Percentiles rank a stretch among this genome's conserved stretches.
These are phyloP conservation scores for Sylvia borin DNA, from an alignment of 2,797 vertebrate genomes.

Conservation along the genomic window DNA sequence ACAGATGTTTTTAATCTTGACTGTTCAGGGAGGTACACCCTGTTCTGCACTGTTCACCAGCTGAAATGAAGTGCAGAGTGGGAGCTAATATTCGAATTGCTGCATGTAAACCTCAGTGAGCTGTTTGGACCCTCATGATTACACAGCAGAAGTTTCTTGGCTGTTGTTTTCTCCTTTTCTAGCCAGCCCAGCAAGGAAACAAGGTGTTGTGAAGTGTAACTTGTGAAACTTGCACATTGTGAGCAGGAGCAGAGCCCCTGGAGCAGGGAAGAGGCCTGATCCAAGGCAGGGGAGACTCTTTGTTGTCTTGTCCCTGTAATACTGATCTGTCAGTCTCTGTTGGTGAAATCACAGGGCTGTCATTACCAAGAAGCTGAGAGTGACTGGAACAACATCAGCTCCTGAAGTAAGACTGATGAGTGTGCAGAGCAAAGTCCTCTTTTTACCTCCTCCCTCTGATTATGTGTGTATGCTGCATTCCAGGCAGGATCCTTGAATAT, in stretches of 20 bases:
- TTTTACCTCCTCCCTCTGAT: not conserved
- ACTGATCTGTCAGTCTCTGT: not conserved
- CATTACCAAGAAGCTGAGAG: not conserved
- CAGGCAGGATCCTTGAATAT: not conserved
- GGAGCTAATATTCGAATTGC: not conserved
- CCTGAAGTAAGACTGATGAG: not conserved
- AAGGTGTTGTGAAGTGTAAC: not conserved
- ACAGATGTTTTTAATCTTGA: not conserved
- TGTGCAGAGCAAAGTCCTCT: not conserved
- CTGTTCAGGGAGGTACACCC: not conserved
- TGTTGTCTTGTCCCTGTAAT: not conserved
- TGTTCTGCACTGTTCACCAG: not conserved
- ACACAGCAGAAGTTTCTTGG: not conserved
- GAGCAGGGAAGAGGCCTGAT: not conserved
- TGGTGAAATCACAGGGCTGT: not conserved
- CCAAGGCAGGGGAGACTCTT: not conserved
- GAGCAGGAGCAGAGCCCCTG: not conserved
- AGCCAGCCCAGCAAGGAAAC: not conserved
- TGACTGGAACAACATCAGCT: not conserved
- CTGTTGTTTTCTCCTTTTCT: not conserved
- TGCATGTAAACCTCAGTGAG: not conserved
- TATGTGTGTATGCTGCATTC: fast-evolving
- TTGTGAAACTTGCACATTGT: not conserved
- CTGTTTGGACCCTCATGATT: not conserved
- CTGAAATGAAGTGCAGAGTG: not conserved